Percentiles rank a stretch among this genome's conserved stretches.
These are phyloP conservation scores for Phenganax marumi DNA, from an alignment of 92 coral and sea anemone species.

Conservation along the genomic window DNA sequence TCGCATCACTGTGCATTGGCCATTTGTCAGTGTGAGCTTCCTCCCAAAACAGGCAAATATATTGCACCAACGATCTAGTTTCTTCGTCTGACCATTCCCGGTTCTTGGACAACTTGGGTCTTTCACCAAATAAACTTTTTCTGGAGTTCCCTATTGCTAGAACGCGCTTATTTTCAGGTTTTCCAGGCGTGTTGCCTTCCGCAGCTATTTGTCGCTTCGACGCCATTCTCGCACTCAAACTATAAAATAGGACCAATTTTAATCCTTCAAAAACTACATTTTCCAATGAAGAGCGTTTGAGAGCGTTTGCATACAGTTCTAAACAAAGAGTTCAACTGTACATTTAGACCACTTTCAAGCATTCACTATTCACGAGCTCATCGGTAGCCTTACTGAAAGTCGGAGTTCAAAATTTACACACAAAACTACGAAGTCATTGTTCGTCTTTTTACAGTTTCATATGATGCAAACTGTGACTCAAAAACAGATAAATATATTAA, in stretches of 20 bases:
- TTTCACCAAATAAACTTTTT: not conserved
- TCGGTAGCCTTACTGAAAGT: not conserved
- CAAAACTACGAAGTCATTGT: too few species aligned
- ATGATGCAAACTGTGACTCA: not conserved
- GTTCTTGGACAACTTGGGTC: not conserved
- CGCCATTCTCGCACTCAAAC: not conserved
- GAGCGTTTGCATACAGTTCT: not conserved
- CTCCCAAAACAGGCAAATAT: slow-evolving; percentile 24
- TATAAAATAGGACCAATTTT: not conserved
- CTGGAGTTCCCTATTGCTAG: not conserved
- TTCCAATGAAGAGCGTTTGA: slow-evolving; percentile 1
- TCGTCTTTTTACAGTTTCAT: too few species aligned
- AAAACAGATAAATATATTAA: not conserved
- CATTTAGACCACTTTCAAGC: not conserved
- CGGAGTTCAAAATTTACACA: not conserved
- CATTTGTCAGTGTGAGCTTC: slow-evolving; percentile 11
- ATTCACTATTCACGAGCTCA: not conserved
- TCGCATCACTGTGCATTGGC: slow-evolving; percentile 12
- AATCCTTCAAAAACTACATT: not conserved
- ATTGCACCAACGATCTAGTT: not conserved
- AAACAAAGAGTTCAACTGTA: not conserved
- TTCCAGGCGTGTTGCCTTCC: slow-evolving; percentile 35
- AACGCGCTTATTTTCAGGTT: not conserved
- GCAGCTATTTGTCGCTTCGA: not conserved
- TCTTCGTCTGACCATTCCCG: not conserved